Percentiles rank a stretch among this genome's conserved stretches.
These are phyloP conservation scores for Erithacus rubecula DNA, from an alignment of 2,797 vertebrate species.

Conservation along the genomic window DNA sequence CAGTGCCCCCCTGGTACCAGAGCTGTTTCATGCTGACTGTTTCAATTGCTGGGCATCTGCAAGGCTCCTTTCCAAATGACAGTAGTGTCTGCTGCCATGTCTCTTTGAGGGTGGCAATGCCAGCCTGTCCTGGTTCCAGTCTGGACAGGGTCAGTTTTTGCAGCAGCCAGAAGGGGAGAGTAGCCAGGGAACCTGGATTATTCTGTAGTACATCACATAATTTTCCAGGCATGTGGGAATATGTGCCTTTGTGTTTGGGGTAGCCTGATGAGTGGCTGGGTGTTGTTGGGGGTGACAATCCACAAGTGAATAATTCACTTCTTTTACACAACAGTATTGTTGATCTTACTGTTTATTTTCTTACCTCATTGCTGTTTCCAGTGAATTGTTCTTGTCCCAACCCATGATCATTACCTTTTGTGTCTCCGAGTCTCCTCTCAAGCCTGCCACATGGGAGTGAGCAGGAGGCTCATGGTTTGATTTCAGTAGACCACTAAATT, in stretches of 20 bases:
- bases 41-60: neutral
- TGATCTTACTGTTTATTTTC: neutral
- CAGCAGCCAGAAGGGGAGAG: rapidly evolving
- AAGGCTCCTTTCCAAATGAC: neutral
- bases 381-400: neutral
- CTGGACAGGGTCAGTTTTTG: neutral
- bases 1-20: rapidly evolving
- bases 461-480: rapidly evolving
- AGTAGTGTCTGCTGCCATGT: neutral
- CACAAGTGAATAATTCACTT: rapidly evolving
- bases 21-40: neutral
- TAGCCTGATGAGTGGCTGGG: neutral
- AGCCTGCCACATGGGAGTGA: neutral
- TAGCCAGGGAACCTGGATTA: neutral
- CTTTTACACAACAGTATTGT: neutral
- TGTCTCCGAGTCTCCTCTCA: neutral
- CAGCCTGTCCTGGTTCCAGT: neutral
- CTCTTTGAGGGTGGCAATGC: neutral
- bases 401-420: neutral
- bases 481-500: neutral
- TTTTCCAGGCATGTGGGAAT: neutral
- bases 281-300: neutral
- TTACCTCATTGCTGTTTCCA: neutral
- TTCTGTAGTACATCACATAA: neutral
- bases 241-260: neutral